A percentile compares a stretch with the other conserved stretches of the same genome.
Evolutionary conservation across 2,888 invertebrate genomes (phyloP).

Genomic region (Drosophila suboccidentalis): DNA sequence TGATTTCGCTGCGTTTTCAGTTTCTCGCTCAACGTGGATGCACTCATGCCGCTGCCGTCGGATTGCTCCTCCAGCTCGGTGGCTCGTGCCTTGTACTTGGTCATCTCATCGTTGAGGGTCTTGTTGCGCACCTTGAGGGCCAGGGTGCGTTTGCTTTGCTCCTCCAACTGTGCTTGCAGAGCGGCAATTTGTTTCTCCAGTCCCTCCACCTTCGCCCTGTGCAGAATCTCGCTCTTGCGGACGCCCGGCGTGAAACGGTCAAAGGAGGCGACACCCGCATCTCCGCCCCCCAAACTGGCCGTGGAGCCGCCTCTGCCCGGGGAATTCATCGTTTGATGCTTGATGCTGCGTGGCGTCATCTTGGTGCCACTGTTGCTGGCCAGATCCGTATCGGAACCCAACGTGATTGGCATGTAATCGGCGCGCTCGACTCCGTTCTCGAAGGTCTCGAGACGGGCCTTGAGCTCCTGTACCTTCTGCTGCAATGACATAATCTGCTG

Average conservation of each 20-base stretch:
- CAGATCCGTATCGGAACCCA: slow-evolving; percentile 52
- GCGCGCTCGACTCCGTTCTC: slow-evolving; percentile 59
- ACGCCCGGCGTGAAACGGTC: slow-evolving; percentile 84
- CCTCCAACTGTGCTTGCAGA: slow-evolving; percentile 87
- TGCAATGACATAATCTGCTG: slow-evolving; percentile 91
- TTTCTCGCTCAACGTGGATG: slow-evolving; percentile 87
- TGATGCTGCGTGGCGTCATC: slow-evolving; percentile 27
- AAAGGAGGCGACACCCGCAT: slow-evolving; percentile 43
- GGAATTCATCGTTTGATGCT: slow-evolving; percentile 10
- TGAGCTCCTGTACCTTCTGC: slow-evolving; percentile 89
- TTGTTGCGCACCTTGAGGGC: slow-evolving; percentile 89
- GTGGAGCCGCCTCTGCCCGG: slow-evolving; percentile 32
- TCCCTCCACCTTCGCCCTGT: slow-evolving; percentile 87
- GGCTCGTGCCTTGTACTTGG: slow-evolving; percentile 87
- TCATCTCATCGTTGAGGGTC: slow-evolving; percentile 89
- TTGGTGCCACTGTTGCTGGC: slow-evolving; percentile 11
- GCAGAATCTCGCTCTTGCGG: slow-evolving; percentile 87
- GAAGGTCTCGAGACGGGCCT: slow-evolving; percentile 87
- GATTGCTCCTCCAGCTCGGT: slow-evolving; percentile 88
- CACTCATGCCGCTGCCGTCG: slow-evolving; percentile 88
- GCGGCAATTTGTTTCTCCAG: slow-evolving; percentile 88
- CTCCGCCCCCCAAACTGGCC: slow-evolving; percentile 42
- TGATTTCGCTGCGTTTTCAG: slow-evolving; percentile 77
- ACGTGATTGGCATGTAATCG: slow-evolving; percentile 58
- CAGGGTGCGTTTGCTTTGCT: slow-evolving; percentile 89